phyloP scores from a whole-genome alignment of 2,797 vertebrate species.

The Tympanoctomys barrerae region DNA sequence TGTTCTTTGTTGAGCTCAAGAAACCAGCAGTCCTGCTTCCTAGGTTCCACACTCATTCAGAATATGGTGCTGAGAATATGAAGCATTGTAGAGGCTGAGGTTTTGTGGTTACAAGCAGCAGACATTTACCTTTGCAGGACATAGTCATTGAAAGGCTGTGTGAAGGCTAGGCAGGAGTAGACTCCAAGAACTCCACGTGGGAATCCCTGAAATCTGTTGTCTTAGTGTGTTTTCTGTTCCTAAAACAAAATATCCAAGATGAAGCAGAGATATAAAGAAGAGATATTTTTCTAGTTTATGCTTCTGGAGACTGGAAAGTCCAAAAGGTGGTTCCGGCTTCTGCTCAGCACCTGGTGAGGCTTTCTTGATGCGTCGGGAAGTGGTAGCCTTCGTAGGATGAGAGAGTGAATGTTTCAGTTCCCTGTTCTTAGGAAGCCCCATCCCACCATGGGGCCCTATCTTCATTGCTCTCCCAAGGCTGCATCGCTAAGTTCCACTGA shows the following conservation, averaged over 20 bases:
- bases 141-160: not conserved
- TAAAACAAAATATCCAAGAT: not conserved
- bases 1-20: not conserved
- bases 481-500: not conserved
- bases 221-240: not conserved
- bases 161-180: not conserved
- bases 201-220: not conserved
- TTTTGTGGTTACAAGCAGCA: not conserved
- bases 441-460: not conserved
- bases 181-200: not conserved
- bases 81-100: not conserved
- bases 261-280: not conserved
- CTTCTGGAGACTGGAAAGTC: not conserved
- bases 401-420: not conserved
- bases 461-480: not conserved
- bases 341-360: not conserved
- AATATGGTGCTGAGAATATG: not conserved
- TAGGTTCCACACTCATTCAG: not conserved
- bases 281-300: not conserved
- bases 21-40: constrained; percentile 1
- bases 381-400: not conserved
- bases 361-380: not conserved
- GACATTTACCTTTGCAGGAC: not conserved
- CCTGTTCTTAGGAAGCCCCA: not conserved
- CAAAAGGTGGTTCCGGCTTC: not conserved